Conservation (phyloP, 2,113 vertebrate species). For the Aplodontia rufa region DNA sequence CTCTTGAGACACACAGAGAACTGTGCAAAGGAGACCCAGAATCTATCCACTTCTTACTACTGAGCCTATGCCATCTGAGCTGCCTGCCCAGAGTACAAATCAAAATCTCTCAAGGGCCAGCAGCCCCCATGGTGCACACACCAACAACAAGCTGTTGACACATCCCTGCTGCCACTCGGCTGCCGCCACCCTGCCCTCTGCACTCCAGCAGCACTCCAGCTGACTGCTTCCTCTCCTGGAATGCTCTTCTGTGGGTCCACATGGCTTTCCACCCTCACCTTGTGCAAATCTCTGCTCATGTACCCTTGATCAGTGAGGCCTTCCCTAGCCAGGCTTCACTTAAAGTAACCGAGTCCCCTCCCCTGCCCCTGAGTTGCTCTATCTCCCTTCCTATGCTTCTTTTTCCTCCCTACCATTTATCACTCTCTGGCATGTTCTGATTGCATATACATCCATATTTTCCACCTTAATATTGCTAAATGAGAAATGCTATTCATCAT, state of each 20-base stretch:
- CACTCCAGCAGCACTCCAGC: background rate
- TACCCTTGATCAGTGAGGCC: background rate
- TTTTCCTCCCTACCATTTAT: background rate
- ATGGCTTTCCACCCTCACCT: background rate
- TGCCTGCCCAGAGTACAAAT: background rate
- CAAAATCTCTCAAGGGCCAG: background rate
- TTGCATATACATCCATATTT: background rate
- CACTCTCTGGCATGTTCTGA: background rate
- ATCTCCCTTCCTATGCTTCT: background rate
- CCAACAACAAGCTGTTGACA: background rate
- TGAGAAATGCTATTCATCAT: background rate
- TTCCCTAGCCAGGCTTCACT: background rate
- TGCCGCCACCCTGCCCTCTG: background rate
- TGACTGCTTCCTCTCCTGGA: background rate
- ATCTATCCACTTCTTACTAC: background rate
- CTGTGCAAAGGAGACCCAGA: background rate
- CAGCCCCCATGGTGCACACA: too few relatives aligned
- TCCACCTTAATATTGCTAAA: background rate
- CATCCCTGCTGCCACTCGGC: background rate
- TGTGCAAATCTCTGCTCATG: background rate
- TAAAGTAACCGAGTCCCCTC: background rate
- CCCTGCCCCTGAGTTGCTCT: background rate
- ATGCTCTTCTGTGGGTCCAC: background rate
- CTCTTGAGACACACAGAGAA: background rate
- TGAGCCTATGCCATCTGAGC: background rate